Percentiles rank a stretch among this genome's conserved stretches.
Evolutionary conservation across 1,140 invertebrate genomes (phyloP).

Genomic region (Bilobella aurantiaca): DNA sequence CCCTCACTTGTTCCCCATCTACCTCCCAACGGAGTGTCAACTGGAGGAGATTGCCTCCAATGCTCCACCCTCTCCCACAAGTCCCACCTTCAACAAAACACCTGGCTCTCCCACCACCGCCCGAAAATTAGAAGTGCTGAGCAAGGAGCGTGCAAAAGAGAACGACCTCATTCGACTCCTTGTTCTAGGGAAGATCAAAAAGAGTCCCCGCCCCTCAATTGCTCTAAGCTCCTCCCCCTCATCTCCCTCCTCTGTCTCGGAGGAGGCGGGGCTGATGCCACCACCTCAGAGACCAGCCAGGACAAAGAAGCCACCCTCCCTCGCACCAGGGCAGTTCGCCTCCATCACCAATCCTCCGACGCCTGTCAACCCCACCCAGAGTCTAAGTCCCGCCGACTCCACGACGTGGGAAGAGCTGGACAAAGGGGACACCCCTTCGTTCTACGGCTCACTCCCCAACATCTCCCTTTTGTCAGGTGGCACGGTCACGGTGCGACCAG

Average conservation of each 20-base stretch:
- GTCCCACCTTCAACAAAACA: conserved; percentile 5
- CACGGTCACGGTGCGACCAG: background rate
- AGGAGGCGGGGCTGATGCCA: conserved; percentile 6
- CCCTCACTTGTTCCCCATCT: no score
- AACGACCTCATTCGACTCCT: conserved; percentile 62
- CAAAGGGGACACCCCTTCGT: conserved; percentile 22
- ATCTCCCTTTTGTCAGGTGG: conserved; percentile 9
- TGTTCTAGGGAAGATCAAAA: conserved; percentile 58
- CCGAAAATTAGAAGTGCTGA: conserved; percentile 53
- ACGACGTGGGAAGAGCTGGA: conserved; percentile 5
- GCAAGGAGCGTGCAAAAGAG: conserved; percentile 55
- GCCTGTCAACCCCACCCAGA: conserved; percentile 17
- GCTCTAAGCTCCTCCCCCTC: conserved; percentile 37
- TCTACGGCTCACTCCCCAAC: conserved; percentile 33
- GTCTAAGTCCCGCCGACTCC: conserved; percentile 1
- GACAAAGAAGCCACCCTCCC: conserved; percentile 26
- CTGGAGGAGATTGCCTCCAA: background rate
- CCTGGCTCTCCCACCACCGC: conserved; percentile 41
- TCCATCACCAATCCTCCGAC: conserved; percentile 30
- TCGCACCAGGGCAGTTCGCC: conserved; percentile 23
- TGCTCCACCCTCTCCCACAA: background rate
- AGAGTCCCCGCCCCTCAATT: conserved; percentile 41
- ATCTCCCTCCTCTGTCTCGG: conserved; percentile 13
- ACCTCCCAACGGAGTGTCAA: conserved; percentile 17
- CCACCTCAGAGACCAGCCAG: conserved; percentile 25